Conservation (phyloP, 1,140 invertebrate genomes). For the Conopomorpha cramerella region DNA sequence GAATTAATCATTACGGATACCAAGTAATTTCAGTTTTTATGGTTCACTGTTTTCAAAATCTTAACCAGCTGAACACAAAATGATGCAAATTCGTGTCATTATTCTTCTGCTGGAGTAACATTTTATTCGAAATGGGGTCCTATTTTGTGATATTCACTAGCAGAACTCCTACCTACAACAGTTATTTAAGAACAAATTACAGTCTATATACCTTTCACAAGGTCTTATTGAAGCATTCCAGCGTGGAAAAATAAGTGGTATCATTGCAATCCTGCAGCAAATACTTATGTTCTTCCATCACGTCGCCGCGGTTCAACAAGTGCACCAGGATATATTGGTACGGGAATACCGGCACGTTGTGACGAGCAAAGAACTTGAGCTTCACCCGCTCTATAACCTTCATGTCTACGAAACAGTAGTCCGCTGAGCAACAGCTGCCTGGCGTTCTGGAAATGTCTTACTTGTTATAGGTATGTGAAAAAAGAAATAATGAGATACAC, state of each 20-base stretch:
- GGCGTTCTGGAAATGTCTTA: slow-evolving; percentile 22
- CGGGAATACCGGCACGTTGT: slow-evolving; percentile 45
- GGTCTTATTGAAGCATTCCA: slow-evolving; percentile 40
- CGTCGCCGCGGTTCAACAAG: slow-evolving; percentile 33
- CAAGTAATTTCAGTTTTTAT: no score
- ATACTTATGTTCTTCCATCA: slow-evolving; percentile 46
- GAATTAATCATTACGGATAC: no score
- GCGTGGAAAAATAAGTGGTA: slow-evolving; percentile 20
- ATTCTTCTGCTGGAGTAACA: no score
- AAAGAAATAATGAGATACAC: no score
- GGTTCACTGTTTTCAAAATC: no score
- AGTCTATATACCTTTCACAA: no score
- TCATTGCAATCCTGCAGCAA: slow-evolving; percentile 40
- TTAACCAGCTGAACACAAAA: no score
- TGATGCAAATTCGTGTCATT: no score
- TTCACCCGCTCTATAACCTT: slow-evolving; percentile 46
- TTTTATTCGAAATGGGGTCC: no score
- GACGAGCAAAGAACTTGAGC: slow-evolving; percentile 42
- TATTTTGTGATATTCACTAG: no score
- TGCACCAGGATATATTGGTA: slow-evolving; percentile 49
- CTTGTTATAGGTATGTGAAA: not conserved
- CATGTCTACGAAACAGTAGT: slow-evolving; percentile 51
- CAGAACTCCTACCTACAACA: no score
- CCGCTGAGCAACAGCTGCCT: slow-evolving; percentile 45
- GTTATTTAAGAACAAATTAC: no score